A percentile compares a stretch with the other conserved stretches of the same genome.
These are phyloP conservation scores for Blennius ocellaris DNA, from an alignment of 2,113 vertebrate species.

Conservation along the genomic window DNA sequence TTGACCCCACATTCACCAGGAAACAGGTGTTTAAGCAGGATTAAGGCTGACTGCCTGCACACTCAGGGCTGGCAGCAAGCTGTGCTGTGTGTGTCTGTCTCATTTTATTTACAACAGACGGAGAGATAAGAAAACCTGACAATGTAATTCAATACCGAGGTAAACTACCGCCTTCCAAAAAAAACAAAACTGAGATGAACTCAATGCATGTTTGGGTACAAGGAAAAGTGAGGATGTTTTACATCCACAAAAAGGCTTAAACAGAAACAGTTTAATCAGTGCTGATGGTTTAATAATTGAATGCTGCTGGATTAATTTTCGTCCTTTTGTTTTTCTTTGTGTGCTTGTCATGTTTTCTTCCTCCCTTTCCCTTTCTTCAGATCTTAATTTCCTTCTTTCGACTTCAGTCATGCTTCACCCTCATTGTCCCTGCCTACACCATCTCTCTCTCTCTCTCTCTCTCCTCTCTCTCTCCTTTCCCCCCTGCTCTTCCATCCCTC, in stretches of 20 bases:
- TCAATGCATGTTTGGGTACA: neutral
- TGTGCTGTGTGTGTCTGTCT: conserved; percentile 13
- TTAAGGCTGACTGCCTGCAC: conserved; percentile 31
- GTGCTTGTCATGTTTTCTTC: neutral
- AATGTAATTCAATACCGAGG: neutral
- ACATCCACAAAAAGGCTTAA: neutral
- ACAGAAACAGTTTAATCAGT: too few species aligned
- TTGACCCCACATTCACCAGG: conserved; percentile 60
- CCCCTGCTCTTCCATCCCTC: conserved; percentile 10
- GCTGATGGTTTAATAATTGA: too few species aligned
- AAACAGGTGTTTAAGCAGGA: conserved; percentile 68
- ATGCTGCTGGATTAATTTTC: neutral
- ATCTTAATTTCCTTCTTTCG: conserved; percentile 11
- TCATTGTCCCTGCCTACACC: conserved; percentile 18
- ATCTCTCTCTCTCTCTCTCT: conserved; percentile 21
- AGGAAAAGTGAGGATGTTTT: neutral
- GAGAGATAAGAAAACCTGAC: neutral
- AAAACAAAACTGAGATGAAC: neutral
- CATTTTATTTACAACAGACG: conserved; percentile 7
- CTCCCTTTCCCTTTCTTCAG: neutral
- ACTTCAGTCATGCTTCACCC: conserved; percentile 43
- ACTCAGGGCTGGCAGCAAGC: conserved; percentile 21
- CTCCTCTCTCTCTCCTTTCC: conserved; percentile 18
- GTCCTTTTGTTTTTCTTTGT: neutral
- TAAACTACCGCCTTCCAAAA: neutral